Base-by-base conservation (phyloP, 2,888 invertebrate genomes). In the Dynastes tityus region DNA sequence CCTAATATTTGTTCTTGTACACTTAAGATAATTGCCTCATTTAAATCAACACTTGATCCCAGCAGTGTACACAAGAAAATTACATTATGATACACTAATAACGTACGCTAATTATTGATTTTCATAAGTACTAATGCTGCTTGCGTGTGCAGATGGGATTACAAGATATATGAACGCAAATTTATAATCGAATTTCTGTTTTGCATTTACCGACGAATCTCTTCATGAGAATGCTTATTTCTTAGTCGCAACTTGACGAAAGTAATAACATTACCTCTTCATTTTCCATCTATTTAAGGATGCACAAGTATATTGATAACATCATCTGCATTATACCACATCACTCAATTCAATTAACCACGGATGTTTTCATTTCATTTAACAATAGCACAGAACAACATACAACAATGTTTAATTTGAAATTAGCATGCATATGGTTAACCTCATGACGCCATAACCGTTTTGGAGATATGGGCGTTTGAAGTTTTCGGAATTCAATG, bases 31-130 rank as follows among this genome's bases (percentile, higher is more conserved):
- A 82, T 82, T 81, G 80, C 80, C 80, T 78, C 80, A 80, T 81
- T 81, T 80, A 80, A 82, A 81, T 81, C 81, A 81, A 82, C 82
- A 82, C 80, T 82, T 81, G 82, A 80, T 80, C 70, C 80, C 82
- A 81, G 80, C 79, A 82, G 80, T 80, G 81, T 81, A 82, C 81
- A 83, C 83, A 83, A 81, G 80, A 81, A 83, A 82, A 83, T 81
- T 83, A 82, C 82, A 83, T 83, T 83, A 83, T 83, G 81, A 79
- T 80, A 81, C 82, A 81, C 82, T 83, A 83, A 83, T 83, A 81
- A 82, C 82, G 68, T 61, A 79, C 79, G 79, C 71, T 78, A 77
- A 71, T 74, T 83, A 83, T 82, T 81, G 83, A 82, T 83, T 82
- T 83, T 81, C 81, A 55, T 79, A 83, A 80, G 79, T 79, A 77